A percentile compares a stretch with the other conserved stretches of the same genome.
phyloP scores from a whole-genome alignment of 2,113 vertebrate species.

The rabbit (Oryctolagus cuniculus) region DNA sequence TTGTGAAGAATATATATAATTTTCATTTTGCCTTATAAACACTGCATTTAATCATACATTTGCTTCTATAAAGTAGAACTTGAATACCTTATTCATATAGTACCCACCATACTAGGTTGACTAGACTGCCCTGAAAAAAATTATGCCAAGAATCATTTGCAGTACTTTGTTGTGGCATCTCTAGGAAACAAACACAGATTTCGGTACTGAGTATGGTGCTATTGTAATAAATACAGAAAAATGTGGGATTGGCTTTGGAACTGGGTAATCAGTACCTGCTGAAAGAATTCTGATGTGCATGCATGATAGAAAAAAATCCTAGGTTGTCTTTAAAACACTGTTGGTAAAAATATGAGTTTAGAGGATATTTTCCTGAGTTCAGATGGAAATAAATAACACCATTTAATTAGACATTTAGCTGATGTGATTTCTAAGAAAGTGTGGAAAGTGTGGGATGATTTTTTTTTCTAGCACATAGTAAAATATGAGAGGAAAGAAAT shows the following conservation, averaged over 20 bases:
- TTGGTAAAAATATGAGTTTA: background rate
- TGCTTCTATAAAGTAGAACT: background rate
- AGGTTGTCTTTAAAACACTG: background rate
- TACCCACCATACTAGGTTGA: background rate
- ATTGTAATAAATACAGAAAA: background rate
- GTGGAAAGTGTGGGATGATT: background rate
- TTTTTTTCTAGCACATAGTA: background rate
- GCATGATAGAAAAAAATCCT: background rate
- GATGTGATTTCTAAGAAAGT: background rate
- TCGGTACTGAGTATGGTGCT: background rate
- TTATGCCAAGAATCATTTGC: background rate
- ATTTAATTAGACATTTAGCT: background rate
- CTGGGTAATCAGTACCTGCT: background rate
- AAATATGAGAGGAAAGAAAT: background rate
- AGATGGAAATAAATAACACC: background rate
- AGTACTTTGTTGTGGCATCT: background rate
- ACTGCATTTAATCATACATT: background rate
- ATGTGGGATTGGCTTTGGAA: background rate
- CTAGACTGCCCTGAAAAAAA: background rate
- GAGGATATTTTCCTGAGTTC: background rate
- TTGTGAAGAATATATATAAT: background rate
- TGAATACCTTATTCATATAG: background rate
- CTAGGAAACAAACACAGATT: background rate
- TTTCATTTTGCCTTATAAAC: background rate
- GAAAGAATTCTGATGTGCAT: background rate